These are phyloP conservation scores for Trachops cirrhosus DNA, from an alignment of 2,797 vertebrate genomes.

Conservation along the genomic window DNA sequence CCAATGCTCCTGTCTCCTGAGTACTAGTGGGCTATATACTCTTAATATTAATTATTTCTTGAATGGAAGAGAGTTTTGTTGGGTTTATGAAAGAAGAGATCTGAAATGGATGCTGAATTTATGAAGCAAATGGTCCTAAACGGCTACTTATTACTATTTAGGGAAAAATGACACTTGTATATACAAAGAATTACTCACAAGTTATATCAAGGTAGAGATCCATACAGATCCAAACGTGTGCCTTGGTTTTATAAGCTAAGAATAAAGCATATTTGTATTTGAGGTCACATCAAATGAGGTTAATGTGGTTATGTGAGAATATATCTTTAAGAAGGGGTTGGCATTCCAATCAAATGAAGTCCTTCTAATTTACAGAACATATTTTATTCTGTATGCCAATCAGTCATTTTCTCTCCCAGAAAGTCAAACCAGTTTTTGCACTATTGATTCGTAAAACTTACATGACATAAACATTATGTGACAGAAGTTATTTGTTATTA, in stretches of 20 bases:
- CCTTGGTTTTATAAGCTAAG: conserved; percentile 44
- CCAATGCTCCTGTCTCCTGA: background rate
- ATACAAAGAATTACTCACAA: conserved; percentile 1
- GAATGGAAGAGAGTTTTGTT: conserved; percentile 28
- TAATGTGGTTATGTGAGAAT: conserved; percentile 50
- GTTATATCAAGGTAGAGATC: background rate
- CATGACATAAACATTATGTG: conserved; percentile 84
- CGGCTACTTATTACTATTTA: conserved; percentile 6
- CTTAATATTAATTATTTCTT: conserved; percentile 37
- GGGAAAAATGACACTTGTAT: background rate
- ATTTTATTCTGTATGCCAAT: conserved; percentile 83
- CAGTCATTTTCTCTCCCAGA: conserved; percentile 76
- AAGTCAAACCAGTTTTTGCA: conserved; percentile 79
- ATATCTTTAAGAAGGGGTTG: conserved; percentile 57
- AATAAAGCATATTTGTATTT: background rate
- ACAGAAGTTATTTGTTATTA: conserved; percentile 84
- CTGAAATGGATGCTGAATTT: conserved; percentile 12
- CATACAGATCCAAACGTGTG: background rate
- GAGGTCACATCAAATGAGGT: conserved; percentile 24
- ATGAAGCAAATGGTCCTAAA: conserved; percentile 19
- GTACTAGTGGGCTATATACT: background rate
- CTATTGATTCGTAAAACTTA: conserved; percentile 85
- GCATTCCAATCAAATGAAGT: conserved; percentile 80
- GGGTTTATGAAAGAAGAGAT: conserved; percentile 28
- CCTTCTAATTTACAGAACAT: conserved; percentile 77